Conservation (phyloP, 92 coral and sea anemone genomes). For the Phenganax stokvisi region DNA sequence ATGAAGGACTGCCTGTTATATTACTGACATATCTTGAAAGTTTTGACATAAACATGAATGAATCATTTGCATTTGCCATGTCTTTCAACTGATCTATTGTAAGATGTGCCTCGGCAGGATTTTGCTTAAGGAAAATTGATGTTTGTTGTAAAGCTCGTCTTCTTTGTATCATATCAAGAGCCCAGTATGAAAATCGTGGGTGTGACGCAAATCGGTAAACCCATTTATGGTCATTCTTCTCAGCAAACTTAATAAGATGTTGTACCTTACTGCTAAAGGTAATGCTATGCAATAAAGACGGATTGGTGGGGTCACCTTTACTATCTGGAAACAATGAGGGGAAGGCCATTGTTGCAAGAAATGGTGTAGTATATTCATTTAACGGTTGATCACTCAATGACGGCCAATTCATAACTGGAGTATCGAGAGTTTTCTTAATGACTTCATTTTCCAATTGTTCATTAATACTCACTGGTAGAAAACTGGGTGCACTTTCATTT, state of each 20-base stretch:
- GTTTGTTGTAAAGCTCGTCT: slow-evolving; percentile 48
- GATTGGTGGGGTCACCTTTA: slow-evolving; percentile 12
- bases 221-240: slow-evolving; percentile 7
- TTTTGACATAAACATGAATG: slow-evolving; percentile 36
- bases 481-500: slow-evolving; percentile 33
- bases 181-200: slow-evolving; percentile 54
- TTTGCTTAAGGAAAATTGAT: slow-evolving; percentile 43
- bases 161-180: slow-evolving; percentile 50
- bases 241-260: slow-evolving; percentile 8
- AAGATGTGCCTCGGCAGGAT: slow-evolving; percentile 52
- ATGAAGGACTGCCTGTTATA: slow-evolving; percentile 41
- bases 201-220: slow-evolving; percentile 28
- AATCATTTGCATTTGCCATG: slow-evolving; percentile 36
- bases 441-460: slow-evolving; percentile 37
- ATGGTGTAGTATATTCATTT: slow-evolving; percentile 46
- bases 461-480: slow-evolving; percentile 42
- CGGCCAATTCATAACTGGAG: slow-evolving; percentile 39
- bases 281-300: not conserved
- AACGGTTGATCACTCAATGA: slow-evolving; percentile 40
- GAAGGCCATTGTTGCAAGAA: slow-evolving; percentile 40
- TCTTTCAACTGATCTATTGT: slow-evolving; percentile 43
- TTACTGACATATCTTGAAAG: slow-evolving; percentile 47
- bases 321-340: slow-evolving; percentile 45
- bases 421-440: slow-evolving; percentile 31
- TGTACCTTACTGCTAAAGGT: slow-evolving; percentile 5